phyloP scores from a whole-genome alignment of 2,888 invertebrate genomes.

The Apotomis turbidana region DNA sequence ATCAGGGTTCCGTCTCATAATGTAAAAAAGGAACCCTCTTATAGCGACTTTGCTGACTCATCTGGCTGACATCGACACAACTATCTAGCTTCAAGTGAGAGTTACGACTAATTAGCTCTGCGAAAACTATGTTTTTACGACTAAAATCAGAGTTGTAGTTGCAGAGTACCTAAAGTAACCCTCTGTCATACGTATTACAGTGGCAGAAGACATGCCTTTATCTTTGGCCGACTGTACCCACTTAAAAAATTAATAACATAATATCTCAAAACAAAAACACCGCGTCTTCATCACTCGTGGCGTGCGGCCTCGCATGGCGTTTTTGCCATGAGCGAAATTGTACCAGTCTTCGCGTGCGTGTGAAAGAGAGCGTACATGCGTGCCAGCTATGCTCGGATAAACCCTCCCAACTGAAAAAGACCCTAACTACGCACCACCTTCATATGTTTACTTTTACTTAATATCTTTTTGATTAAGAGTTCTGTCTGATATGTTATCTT shows the following conservation, averaged over 20 bases:
- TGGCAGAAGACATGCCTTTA: background rate
- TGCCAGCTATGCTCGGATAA: conserved; percentile 25
- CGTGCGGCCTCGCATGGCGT: conserved; percentile 31
- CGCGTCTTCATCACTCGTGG: conserved; percentile 17
- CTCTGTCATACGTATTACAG: no score
- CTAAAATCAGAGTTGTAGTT: background rate
- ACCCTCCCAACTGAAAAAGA: background rate
- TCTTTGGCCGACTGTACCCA: background rate
- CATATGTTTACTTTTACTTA: no score
- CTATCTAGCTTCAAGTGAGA: no score
- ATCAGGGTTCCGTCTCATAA: no score
- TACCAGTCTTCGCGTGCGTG: conserved; percentile 35
- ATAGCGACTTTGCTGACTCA: no score
- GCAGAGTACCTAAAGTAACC: background rate
- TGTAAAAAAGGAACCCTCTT: no score
- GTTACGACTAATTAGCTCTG: no score
- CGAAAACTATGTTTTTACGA: no score
- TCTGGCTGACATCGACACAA: no score
- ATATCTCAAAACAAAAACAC: conserved; percentile 14
- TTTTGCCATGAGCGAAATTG: conserved; percentile 40
- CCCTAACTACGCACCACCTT: background rate
- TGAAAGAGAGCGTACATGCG: conserved; percentile 38
- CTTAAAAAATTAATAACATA: conserved; percentile 6
- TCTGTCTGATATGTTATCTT: conserved; percentile 23
- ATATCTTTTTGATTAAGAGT: background rate